Evolutionary conservation across 2,113 vertebrate species (phyloP).

Genomic region (Gymnocephalus cernua): DNA sequence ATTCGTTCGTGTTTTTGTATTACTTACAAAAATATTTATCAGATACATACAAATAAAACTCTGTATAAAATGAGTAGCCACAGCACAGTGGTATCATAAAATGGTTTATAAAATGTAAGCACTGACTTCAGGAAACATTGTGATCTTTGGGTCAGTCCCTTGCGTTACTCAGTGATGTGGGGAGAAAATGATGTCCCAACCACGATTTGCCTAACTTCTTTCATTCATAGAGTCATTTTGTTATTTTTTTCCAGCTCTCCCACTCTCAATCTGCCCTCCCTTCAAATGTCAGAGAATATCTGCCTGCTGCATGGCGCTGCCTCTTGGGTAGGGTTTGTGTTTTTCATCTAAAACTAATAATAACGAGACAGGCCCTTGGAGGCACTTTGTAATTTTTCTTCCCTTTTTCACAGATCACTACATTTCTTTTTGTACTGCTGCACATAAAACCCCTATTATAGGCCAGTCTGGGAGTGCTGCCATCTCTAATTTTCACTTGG

Average conservation of each 20-base stretch:
- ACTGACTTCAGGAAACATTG: neutral
- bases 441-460: conserved; percentile 74
- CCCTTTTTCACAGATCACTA: conserved; percentile 71
- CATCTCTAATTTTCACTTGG: conserved; percentile 72
- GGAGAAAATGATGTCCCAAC: conserved; percentile 16
- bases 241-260: conserved; percentile 35
- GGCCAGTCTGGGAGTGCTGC: conserved; percentile 67
- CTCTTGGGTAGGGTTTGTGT: conserved; percentile 73
- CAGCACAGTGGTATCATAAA: neutral
- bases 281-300: conserved; percentile 73
- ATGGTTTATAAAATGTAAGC: neutral
- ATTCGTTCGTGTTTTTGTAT: neutral
- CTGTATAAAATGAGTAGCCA: neutral
- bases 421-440: conserved; percentile 60
- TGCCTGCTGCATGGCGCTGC: conserved; percentile 56
- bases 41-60: neutral
- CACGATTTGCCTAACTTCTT: conserved; percentile 35
- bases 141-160: conserved; percentile 4
- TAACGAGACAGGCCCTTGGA: conserved; percentile 75
- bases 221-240: conserved; percentile 33
- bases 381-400: conserved; percentile 74
- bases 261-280: conserved; percentile 38
- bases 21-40: neutral
- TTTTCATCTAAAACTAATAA: conserved; percentile 83
- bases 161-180: conserved; percentile 17